Conservation (phyloP, 1,140 invertebrate species). For the Armadillidium nasatum region DNA sequence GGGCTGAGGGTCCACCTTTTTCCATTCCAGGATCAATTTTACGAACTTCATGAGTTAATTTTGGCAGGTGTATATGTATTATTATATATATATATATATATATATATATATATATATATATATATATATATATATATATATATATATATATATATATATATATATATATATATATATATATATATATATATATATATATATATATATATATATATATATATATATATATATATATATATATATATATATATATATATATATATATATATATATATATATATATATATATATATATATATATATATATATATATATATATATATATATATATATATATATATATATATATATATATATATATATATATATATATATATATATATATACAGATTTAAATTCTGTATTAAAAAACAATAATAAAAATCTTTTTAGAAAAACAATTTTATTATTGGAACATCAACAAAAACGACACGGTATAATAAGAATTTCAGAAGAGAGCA, state of each 20-base stretch:
- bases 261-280: not conserved
- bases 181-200: conserved; percentile 4
- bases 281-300: not conserved
- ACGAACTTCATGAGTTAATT: conserved; percentile 5
- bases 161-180: not conserved
- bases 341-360: no score
- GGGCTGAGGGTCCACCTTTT: not conserved
- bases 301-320: not conserved
- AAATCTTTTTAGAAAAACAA: no score
- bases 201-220: not conserved
- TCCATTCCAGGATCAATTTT: conserved; percentile 6
- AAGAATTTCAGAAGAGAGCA: no score
- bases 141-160: conserved; percentile 6
- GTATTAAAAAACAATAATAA: no score
- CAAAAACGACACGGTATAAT: no score
- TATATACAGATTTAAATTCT: no score
- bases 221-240: not conserved
- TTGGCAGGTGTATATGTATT: not conserved
- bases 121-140: not conserved
- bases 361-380: no score
- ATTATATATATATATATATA: not conserved
- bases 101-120: conserved; percentile 9
- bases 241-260: conserved; percentile 11
- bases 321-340: no score
- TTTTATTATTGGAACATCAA: no score